These are phyloP conservation scores for Champsocephalus esox DNA, from an alignment of 2,797 vertebrate species.

Conservation along the genomic window DNA sequence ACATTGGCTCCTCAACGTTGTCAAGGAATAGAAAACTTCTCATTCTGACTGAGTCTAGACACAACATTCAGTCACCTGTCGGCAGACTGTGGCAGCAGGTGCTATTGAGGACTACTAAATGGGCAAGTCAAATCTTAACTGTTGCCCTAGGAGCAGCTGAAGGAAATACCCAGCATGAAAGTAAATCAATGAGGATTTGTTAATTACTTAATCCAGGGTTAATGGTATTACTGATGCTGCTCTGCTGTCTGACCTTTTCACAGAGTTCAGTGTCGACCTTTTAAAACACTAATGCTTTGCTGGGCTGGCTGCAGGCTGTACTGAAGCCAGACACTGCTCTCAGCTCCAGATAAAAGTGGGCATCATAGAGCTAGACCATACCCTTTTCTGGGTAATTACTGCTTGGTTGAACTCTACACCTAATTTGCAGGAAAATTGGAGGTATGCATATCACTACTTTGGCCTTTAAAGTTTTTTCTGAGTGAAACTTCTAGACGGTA, in stretches of 20 bases:
- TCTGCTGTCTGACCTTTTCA: slow-evolving; percentile 38
- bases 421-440: too few species aligned
- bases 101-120: not conserved
- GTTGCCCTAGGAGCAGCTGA: slow-evolving; percentile 22
- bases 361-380: not conserved
- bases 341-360: not conserved
- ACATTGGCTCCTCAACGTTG: not conserved
- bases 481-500: too few species aligned
- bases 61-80: not conserved
- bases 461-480: too few species aligned
- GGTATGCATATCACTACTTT: too few species aligned
- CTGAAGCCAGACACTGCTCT: not conserved
- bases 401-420: slow-evolving; percentile 29
- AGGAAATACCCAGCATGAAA: slow-evolving; percentile 4
- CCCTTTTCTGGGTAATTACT: slow-evolving; percentile 54
- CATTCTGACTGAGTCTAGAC: not conserved
- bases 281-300: slow-evolving; percentile 26
- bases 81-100: slow-evolving; percentile 20
- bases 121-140: slow-evolving; percentile 27
- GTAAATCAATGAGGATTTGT: slow-evolving; percentile 54
- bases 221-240: slow-evolving; percentile 47
- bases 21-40: not conserved
- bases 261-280: slow-evolving; percentile 38
- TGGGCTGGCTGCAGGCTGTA: slow-evolving; percentile 5
- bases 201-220: slow-evolving; percentile 59